Evolutionary conservation across 2,797 vertebrate genomes (phyloP), one percentile per base, ranked within the genome.

Genomic region (Sitta carolinensis): DNA sequence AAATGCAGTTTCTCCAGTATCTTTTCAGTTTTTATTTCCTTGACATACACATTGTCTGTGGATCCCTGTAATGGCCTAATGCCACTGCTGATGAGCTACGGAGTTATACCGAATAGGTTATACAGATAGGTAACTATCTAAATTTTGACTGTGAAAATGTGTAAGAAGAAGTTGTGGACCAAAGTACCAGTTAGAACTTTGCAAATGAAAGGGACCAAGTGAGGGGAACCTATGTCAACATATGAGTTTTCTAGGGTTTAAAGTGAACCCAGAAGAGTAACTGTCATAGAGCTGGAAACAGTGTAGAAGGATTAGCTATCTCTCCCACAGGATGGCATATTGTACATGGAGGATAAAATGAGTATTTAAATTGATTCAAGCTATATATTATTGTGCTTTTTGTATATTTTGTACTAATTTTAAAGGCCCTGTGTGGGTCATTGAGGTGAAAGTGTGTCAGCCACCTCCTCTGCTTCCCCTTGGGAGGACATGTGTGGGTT

Each of bases 401-500:
- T 40, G 16, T 81, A 2, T 67, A 70, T 87, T 90, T 90, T 77
- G 61, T 51, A 48, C 61, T 89, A 54, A 88, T 91, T 93, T 91
- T 91, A 87, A 91, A 90, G 74, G 57, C 74, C 32, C 42, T 68
- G 27, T 50, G 45, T 77, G 67, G 93, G 94, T 91, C 77, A 93
- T 62, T 58, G 85, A 97, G 70, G 61, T 91, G 77, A 48, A 86
- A 67, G 80, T 61, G 32, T 97, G 95, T 95, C 85, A 96, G 32
- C 88, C 83, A 74, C 76, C 92, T 95, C 89, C 87, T 94, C 77
- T 96, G 80, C 95, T 70, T 96, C 61, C 58, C 30, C 34, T 89
- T 83, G 57, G 84, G 51, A 79, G 73, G 82, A 69, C 82, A 21
- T 0, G 26, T 32, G 45, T 87, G 67, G 77, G 88, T 94, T 61